A percentile compares a stretch with the other conserved stretches of the same genome.
Evolutionary conservation across 2,888 invertebrate species (phyloP).

Genomic region (Temnothorax unifasciatus): DNA sequence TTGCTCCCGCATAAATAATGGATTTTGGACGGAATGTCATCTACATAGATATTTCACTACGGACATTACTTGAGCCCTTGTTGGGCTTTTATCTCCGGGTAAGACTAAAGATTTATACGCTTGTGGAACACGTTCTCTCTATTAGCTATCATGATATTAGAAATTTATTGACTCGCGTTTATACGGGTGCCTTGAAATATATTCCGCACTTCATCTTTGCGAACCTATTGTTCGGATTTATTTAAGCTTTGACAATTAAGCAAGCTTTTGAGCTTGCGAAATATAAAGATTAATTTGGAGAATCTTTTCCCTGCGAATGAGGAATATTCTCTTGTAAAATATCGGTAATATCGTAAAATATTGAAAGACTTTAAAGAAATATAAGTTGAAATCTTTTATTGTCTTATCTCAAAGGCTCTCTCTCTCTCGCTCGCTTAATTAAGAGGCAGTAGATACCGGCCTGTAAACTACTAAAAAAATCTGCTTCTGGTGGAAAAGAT

Average conservation of each 20-base stretch:
- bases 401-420: not conserved
- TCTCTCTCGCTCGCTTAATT: not conserved
- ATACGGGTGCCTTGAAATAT: not conserved
- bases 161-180: conserved; percentile 29
- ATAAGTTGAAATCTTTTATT: conserved; percentile 3
- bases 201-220: not conserved
- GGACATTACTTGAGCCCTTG: conserved; percentile 22
- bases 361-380: conserved; percentile 12
- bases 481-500: not conserved
- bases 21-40: conserved; percentile 21
- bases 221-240: not conserved
- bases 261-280: not conserved
- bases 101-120: conserved; percentile 28
- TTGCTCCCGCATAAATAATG: conserved; percentile 11
- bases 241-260: not conserved
- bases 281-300: not conserved
- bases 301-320: not conserved
- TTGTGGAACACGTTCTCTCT: conserved; percentile 5
- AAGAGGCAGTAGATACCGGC: conserved; percentile 4
- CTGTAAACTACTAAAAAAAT: not conserved
- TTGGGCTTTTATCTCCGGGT: conserved; percentile 14
- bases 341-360: not conserved
- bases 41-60: conserved; percentile 23
- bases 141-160: conserved; percentile 23
- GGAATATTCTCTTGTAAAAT: not conserved